Evolutionary conservation across 2,113 vertebrate species (phyloP).

Genomic region (Vanacampus margaritifer): DNA sequence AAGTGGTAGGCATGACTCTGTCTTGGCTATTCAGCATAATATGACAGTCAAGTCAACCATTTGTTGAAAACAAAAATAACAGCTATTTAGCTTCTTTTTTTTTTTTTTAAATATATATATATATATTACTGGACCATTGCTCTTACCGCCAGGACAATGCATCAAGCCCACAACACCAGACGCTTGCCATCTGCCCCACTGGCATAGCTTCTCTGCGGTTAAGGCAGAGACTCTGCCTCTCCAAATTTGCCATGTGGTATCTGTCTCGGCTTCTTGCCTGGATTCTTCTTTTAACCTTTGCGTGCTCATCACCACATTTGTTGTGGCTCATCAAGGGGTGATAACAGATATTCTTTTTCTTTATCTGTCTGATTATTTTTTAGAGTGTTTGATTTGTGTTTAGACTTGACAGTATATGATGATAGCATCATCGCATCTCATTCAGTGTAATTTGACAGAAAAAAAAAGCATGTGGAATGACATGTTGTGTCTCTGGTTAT

Average conservation of each 20-base stretch:
- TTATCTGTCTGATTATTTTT: too few species aligned
- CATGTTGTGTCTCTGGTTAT: conserved; percentile 6
- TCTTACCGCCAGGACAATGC: not conserved
- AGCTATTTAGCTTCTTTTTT: too few species aligned
- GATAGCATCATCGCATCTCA: too few species aligned
- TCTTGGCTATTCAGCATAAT: not conserved
- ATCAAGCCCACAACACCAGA: not conserved
- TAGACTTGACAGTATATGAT: too few species aligned
- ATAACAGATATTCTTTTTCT: too few species aligned
- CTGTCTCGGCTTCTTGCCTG: not conserved
- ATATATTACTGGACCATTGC: too few species aligned
- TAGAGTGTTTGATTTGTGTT: too few species aligned
- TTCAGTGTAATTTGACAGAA: not conserved
- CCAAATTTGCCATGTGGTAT: not conserved
- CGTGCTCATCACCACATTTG: too few species aligned
- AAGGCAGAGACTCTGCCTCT: not conserved
- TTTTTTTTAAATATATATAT: too few species aligned
- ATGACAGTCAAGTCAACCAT: not conserved
- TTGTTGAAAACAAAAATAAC: not conserved
- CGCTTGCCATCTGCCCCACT: not conserved
- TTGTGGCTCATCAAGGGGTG: not conserved
- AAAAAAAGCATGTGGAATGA: not conserved
- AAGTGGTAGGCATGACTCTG: not conserved
- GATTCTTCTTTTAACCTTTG: too few species aligned
- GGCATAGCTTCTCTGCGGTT: not conserved